Conservation (phyloP, 2,797 vertebrate species). For the Halcyon smyrnensis region DNA sequence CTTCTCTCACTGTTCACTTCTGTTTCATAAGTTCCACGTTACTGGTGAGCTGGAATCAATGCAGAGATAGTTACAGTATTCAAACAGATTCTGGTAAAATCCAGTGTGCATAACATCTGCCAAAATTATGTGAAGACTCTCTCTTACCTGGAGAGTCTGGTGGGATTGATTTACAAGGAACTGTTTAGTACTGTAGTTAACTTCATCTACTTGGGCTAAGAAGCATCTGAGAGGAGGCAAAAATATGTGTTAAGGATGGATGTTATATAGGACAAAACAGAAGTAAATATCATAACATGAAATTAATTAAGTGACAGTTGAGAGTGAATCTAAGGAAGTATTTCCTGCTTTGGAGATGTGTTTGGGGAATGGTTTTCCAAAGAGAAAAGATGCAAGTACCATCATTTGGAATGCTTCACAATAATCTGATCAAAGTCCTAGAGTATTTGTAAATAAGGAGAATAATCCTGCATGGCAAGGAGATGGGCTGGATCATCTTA, state of each 20-base stretch:
- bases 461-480: constrained; percentile 68
- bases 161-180: constrained; percentile 68
- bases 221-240: constrained; percentile 73
- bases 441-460: constrained; percentile 53
- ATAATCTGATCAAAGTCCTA: constrained; percentile 58
- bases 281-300: constrained; percentile 67
- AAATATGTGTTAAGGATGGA: constrained; percentile 46
- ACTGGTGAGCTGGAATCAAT: neutral
- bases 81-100: neutral
- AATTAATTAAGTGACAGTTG: constrained; percentile 78
- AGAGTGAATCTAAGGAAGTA: constrained; percentile 68
- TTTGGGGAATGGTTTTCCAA: constrained; percentile 66
- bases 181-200: constrained; percentile 62
- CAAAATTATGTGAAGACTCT: neutral
- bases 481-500: constrained; percentile 49
- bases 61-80: neutral
- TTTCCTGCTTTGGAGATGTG: constrained; percentile 57
- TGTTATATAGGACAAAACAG: constrained; percentile 66
- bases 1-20: neutral
- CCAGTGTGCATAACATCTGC: neutral
- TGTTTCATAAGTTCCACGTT: neutral
- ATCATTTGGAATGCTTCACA: constrained; percentile 62
- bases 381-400: constrained; percentile 58
- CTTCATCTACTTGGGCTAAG: constrained; percentile 73
- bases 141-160: neutral